phyloP scores from a whole-genome alignment of 2,113 vertebrate genomes.

The Osmerus mordax region DNA sequence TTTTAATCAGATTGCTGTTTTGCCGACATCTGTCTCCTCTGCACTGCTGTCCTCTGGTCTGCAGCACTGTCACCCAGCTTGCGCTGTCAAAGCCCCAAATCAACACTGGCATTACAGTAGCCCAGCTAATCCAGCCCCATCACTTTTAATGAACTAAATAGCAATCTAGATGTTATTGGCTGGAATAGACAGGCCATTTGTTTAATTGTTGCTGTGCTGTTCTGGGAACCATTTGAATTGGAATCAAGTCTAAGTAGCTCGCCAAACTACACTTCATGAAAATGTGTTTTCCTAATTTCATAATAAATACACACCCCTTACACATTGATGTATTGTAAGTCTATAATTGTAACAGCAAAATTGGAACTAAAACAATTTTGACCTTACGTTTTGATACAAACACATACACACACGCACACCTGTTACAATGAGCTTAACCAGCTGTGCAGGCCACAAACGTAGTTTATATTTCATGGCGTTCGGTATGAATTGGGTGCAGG shows the following conservation, averaged over 20 bases:
- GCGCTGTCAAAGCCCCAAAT: conserved; percentile 30
- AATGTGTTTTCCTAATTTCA: no score
- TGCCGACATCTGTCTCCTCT: conserved; percentile 59
- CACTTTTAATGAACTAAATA: conserved; percentile 51
- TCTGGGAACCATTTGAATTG: conserved; percentile 48
- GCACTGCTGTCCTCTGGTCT: conserved; percentile 32
- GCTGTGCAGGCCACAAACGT: conserved; percentile 26
- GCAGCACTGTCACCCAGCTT: conserved; percentile 13
- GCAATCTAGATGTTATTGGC: conserved; percentile 51
- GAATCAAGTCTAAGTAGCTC: conserved; percentile 46
- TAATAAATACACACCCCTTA: no score
- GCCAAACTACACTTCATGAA: neutral
- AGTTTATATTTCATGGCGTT: conserved; percentile 35
- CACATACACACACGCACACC: conserved; percentile 19
- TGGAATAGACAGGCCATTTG: conserved; percentile 56
- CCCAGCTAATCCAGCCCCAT: conserved; percentile 46
- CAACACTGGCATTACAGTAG: conserved; percentile 27
- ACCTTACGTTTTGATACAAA: neutral
- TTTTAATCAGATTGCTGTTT: conserved; percentile 38
- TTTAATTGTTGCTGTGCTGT: conserved; percentile 53
- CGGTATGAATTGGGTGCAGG: conserved; percentile 21
- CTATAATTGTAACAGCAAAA: no score
- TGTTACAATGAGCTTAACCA: conserved; percentile 27
- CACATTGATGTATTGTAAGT: no score
- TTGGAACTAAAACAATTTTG: neutral